Percentiles rank a stretch among this genome's conserved stretches.
Conservation (phyloP, 2,113 vertebrate genomes). For the Grallaria varia region DNA sequence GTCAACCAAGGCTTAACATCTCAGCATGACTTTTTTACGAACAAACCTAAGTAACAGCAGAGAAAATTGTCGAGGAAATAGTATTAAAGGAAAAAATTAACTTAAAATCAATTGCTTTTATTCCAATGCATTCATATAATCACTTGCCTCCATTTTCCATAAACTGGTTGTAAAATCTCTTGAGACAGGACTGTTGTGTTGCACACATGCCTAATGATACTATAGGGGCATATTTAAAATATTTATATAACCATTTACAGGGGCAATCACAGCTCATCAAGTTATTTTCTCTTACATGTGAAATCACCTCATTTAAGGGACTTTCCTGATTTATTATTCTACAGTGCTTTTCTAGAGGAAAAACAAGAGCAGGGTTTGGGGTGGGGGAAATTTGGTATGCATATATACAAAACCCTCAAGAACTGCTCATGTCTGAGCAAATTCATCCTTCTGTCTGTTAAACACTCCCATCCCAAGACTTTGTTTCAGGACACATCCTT, state of each 20-base stretch:
- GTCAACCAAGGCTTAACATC: not conserved
- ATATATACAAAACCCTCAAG: not conserved
- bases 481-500: conserved; percentile 24
- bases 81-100: not conserved
- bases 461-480: conserved; percentile 9
- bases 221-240: not conserved
- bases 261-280: conserved; percentile 7
- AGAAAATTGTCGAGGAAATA: not conserved
- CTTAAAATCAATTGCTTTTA: conserved; percentile 42
- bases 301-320: not conserved
- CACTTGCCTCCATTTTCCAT: conserved; percentile 4
- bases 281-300: not conserved
- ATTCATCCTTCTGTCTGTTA: conserved; percentile 4
- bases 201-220: not conserved
- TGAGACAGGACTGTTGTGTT: conserved; percentile 10
- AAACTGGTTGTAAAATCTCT: conserved; percentile 47
- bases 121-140: conserved; percentile 25
- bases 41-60: not conserved
- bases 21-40: not conserved
- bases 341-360: not conserved
- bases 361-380: not conserved
- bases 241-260: conserved; percentile 30
- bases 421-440: not conserved
- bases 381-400: not conserved
- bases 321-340: not conserved